Evolutionary conservation across 2,888 invertebrate species (phyloP), one percentile per base, ranked within the genome.

Genomic region (Onthophagus sagittarius): DNA sequence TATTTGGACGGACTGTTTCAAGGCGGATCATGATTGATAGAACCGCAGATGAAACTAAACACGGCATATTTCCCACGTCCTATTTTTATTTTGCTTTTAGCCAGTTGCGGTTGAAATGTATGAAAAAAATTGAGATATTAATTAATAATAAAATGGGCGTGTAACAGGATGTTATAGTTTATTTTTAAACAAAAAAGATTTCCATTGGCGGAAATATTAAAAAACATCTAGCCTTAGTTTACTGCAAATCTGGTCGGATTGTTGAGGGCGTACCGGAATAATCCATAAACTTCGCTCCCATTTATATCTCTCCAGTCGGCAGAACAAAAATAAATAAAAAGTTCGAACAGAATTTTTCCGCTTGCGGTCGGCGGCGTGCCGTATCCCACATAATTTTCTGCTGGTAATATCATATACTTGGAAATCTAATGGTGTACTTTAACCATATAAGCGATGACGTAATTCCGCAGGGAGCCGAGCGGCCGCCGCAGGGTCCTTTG

Each of bases 351-450:
- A 72, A 65, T 72, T 72, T 72, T 72, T 64, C 63, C 39, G 72
- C 64, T 32, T 32, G 67, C 31, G 67, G 67, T 23, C 23, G 32
- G 67, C 72, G 32, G 67, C 70, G 71, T 71, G 67, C 69, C 73
- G 69, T 65, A 71, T 75, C 75, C 71, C 75, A 75, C 75, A 75
- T 73, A 75, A 71, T 70, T 75, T 75, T 73, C 74, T 67, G 72
- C 71, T 23, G 67, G 67, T 74, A 75, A 77, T 74, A 76, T 75
- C 74, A 76, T 71, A 72, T 65, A 74, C 70, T 73, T 76, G 53
- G 77, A 75, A 77, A 77, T 77, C 76, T 77, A 77, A 77, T 77
- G 76, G 76, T 75, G 76, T 74, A 74, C 72, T 77, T 77, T 77
- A 75, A 65, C 77, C 77, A 71, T 77, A 77, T 77, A 77, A 62